Evolutionary conservation across 2,797 vertebrate genomes (phyloP), one percentile per base, ranked within the genome.

Genomic region (Acanthis flammea): DNA sequence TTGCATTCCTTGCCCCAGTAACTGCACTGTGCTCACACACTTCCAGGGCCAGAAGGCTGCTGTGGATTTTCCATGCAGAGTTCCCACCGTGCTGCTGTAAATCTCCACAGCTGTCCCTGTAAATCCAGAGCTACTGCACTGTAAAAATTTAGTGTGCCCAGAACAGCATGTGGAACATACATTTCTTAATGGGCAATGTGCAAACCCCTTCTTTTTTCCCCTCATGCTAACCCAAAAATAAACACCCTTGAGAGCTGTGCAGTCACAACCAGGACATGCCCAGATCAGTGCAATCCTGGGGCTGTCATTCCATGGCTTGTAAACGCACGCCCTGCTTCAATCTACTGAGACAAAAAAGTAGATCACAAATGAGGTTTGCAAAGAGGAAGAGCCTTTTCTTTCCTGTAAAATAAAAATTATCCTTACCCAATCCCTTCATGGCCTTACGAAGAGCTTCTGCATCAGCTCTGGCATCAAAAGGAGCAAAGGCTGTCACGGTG

Each of bases 391-490:
- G 24, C 6, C 17, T 28, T 60, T 31, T 35, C 16, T 33, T 72
- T 27, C 35, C 21, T 2, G 1, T 37, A 57, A 84, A 66, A 54
- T 15, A 21, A 33, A 62, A 39, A 22, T 50, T 39, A 22, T 55
- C 84, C 98, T 98, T 96, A 99, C 99, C 99, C 4, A 99, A 94
- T 92, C 99, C 99, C 96, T 99, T 99, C 99, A 99, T 99, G 86
- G 99, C 99, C 95, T 98, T 99, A 41, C 98, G 98, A 72, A 99
- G 98, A 62, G 98, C 23, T 77, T 99, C 99, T 14, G 99, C 99
- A 93, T 99, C 99, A 16, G 98, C 97, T 96, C 99, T 98, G 51
- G 98, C 98, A 66, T 99, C 98, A 91, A 99, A 99, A 78, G 98
- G 98, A 92, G 98, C 95, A 10, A 98, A 99, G 53, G 98, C 98